Percentiles rank a stretch among this genome's conserved stretches.
Conservation (phyloP, 2,113 vertebrate genomes). For the Brachionichthys hirsutus region DNA sequence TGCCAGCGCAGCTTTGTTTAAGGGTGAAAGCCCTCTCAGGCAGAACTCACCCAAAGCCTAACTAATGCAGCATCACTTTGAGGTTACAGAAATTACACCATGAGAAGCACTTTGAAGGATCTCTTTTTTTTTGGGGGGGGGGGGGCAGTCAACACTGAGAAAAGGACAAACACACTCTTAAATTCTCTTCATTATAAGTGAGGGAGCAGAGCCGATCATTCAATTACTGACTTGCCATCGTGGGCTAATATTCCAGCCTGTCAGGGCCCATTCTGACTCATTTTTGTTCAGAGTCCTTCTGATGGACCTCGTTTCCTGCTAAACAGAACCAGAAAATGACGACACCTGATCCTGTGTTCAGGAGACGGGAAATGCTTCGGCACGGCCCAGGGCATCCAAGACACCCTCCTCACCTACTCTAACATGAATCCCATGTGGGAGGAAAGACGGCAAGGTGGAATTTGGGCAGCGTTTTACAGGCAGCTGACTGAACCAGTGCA, state of each 20-base stretch:
- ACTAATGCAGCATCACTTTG: constrained; percentile 72
- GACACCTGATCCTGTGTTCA: constrained; percentile 82
- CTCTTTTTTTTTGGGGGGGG: constrained; percentile 57
- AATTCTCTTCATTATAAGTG: constrained; percentile 82
- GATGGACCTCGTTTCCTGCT: constrained; percentile 82
- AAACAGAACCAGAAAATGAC: constrained; percentile 84
- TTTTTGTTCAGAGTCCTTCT: constrained; percentile 80
- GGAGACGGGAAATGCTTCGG: constrained; percentile 64
- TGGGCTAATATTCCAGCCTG: constrained; percentile 85
- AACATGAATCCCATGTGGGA: constrained; percentile 36
- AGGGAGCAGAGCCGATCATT: constrained; percentile 75
- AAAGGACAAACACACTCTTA: constrained; percentile 82
- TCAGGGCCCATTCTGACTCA: constrained; percentile 83
- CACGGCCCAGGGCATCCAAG: constrained; percentile 57
- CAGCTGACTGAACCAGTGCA: constrained; percentile 17
- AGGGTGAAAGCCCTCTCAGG: constrained; percentile 56
- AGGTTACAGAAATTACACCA: constrained; percentile 78
- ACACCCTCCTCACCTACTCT: constrained; percentile 60
- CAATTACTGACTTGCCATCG: constrained; percentile 84
- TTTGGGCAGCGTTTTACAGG: constrained; percentile 8
- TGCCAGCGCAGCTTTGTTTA: constrained; percentile 65
- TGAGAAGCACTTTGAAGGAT: constrained; percentile 77
- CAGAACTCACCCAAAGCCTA: constrained; percentile 49
- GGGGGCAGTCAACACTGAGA: constrained; percentile 59
- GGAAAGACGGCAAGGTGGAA: constrained; percentile 15